Evolutionary conservation across 2,113 vertebrate species (phyloP), one percentile per base, ranked within the genome.

Genomic region (Eretmochelys imbricata): DNA sequence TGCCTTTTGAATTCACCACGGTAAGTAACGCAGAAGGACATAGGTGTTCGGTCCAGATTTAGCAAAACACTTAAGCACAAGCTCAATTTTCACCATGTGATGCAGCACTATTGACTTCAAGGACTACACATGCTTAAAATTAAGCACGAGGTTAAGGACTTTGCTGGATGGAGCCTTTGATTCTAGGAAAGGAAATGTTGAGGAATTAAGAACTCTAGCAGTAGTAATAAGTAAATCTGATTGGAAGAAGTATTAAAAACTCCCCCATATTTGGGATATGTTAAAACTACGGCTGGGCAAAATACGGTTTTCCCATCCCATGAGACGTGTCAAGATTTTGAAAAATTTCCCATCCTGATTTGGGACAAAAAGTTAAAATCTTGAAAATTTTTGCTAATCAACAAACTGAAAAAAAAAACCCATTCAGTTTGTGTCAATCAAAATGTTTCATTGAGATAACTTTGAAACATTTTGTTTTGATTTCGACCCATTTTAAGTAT

Each of bases 221-320:
- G 4, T 46, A 38, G 0, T 14, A 90, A 31, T 42, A 11, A 79
- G 1, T 1, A 57, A 0, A 8, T 38, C 11, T 84, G n/a, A 42
- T 5, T 62, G 31, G 55, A 85, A 54, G 3, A 29, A 13, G 10
- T 62, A 31, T 5, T 55, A 42, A 55, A 84, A 82, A 25, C 12
- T 89, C 35, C 59, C 5, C 1, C 88, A 31, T 31, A 1, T 49
- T 92, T 85, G 42, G 42, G 6, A 1, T 38, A 4, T 72, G 76
- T 62, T 8, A 69, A 93, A 91, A 87, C 10, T 11, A 57, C 2
- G 25, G 57, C 10, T 59, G 25, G 57, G 27, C 5, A 59, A 27
- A 27, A 62, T 14, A 62, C 5, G 2, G 11, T 59, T 59, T 57
- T 31, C 12, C 12, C 57, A 14, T 62, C 57, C 12, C 57, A 62